Percentiles rank a stretch among this genome's conserved stretches.
phyloP scores from a whole-genome alignment of 2,113 vertebrate species.

The Rostratula benghalensis region DNA sequence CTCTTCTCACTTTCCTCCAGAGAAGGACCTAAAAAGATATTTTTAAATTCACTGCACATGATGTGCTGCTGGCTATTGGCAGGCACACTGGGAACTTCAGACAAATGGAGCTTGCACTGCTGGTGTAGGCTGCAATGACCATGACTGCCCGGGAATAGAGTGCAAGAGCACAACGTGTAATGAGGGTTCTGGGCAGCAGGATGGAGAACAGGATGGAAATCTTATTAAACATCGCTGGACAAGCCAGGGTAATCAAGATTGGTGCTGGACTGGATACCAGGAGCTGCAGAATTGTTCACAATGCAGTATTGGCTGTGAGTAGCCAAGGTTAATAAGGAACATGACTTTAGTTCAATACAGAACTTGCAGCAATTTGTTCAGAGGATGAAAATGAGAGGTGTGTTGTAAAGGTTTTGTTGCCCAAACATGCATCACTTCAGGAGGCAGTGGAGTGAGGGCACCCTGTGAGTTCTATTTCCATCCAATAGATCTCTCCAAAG shows the following conservation, averaged over 20 bases:
- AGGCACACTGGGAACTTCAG: slow-evolving; percentile 5
- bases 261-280: not conserved
- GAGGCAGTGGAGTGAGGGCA: not conserved
- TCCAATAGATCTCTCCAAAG: not conserved
- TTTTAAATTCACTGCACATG: slow-evolving; percentile 25
- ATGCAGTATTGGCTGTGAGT: not conserved
- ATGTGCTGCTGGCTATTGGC: slow-evolving; percentile 36
- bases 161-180: not conserved
- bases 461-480: not conserved
- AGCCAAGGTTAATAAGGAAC: slow-evolving; percentile 8
- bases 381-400: not conserved
- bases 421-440: not conserved
- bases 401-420: not conserved
- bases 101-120: not conserved
- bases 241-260: not conserved
- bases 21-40: not conserved
- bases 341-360: not conserved
- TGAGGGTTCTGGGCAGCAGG: not conserved
- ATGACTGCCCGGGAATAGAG: not conserved
- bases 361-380: slow-evolving; percentile 8
- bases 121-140: not conserved
- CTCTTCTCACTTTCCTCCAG: not conserved
- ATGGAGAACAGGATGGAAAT: not conserved
- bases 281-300: slow-evolving; percentile 13
- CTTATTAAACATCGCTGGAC: not conserved